Conservation (phyloP, 2,888 invertebrate species). For the Bembecia ichneumoniformis region DNA sequence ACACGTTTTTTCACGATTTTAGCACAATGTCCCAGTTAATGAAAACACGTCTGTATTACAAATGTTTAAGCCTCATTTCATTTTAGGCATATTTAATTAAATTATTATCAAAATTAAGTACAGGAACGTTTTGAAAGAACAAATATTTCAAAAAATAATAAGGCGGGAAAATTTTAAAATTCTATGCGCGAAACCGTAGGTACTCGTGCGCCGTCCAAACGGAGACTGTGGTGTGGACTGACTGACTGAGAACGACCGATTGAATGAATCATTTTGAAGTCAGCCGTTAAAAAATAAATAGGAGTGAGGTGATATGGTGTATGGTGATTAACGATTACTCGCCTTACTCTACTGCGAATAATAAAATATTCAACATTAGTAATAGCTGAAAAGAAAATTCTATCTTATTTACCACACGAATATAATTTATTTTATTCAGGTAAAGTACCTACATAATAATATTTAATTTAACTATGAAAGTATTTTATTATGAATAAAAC, state of each 20-base stretch:
- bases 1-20: conserved; percentile 39
- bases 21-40: conserved; percentile 28
- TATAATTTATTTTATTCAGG: too few relatives aligned
- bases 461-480: too few relatives aligned
- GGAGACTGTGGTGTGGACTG: conserved; percentile 59
- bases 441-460: too few relatives aligned
- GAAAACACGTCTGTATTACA: not conserved
- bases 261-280: conserved; percentile 7
- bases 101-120: conserved; percentile 15
- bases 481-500: too few relatives aligned
- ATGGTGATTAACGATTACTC: conserved; percentile 20
- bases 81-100: conserved; percentile 56
- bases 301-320: conserved; percentile 53
- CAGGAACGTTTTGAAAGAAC: conserved; percentile 20
- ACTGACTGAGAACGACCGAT: conserved; percentile 18
- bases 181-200: conserved; percentile 38
- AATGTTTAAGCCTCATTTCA: conserved; percentile 36
- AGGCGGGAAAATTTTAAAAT: conserved; percentile 16
- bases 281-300: conserved; percentile 63
- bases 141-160: not conserved
- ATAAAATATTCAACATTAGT: too few relatives aligned
- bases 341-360: too few relatives aligned
- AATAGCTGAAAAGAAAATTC: too few relatives aligned
- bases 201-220: conserved; percentile 47
- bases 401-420: too few relatives aligned